Base-by-base conservation (phyloP, 2,888 invertebrate genomes). In the Gymnosoma rotundatum region DNA sequence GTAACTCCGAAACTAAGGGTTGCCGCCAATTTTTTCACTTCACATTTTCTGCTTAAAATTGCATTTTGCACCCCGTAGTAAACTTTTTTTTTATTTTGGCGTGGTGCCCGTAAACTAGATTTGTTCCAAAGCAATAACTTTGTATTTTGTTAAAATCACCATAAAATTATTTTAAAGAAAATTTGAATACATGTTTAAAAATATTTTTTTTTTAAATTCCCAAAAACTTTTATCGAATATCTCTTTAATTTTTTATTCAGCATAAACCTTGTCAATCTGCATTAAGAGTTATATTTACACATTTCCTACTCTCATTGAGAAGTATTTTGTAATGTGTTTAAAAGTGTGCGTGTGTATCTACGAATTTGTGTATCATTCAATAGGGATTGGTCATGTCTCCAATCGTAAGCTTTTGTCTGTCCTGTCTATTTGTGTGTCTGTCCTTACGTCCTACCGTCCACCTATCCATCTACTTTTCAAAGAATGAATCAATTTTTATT, bases 381-480 rank as follows among this genome's bases (percentile, higher is more conserved):
- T 81, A 75, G 81, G 81, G 81, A 81, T 81, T 81, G 81, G 81
- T 76, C 75, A 72, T 76, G 75, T 56, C 64, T 82, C 70, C 75
- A 60, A 50, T 64, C 63, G 63, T 75, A 81, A 52, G 63, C 63
- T 69, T 70, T 58, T 58, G 45, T 63, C 45, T 60, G 69, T n/a
- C n/a, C n/a, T n/a, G n/a, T n/a, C n/a, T n/a, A n/a, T 48, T 21
- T 56, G 69, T 45, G 67, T 48, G 54, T 48, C n/a, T n/a, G 45
- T 38, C 12, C 54, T 12, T n/a, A 14, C 7, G 2, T 50, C 14
- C 20, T 60, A 38, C 61, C 20, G 52, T 54, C 42, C 32, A 45
- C 32, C 32, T 32, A 32, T 67, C 12, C 50, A 75, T 81, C 58
- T 75, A 58, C 63, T 75, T 70, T 73, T 58, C 5, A 50, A 69